phyloP scores from a whole-genome alignment of 2,113 vertebrate genomes.

The Nipponia nippon region DNA sequence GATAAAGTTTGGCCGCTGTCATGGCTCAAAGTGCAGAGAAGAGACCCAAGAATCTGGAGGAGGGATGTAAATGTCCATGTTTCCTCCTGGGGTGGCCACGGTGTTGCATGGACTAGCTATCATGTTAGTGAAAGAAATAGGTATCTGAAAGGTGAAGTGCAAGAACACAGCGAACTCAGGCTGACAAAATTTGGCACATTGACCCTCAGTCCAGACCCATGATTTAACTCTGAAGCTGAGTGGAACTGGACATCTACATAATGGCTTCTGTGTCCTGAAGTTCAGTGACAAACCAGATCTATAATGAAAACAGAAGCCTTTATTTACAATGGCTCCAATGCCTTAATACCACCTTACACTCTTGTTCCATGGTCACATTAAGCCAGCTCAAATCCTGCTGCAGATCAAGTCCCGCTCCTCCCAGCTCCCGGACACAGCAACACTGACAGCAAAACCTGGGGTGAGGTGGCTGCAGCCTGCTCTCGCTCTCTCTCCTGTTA shows the following conservation, averaged over 20 bases:
- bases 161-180: background rate
- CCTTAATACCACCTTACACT: background rate
- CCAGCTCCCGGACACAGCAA: fast-evolving
- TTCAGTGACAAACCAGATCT: background rate
- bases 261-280: background rate
- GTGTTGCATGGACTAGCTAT: background rate
- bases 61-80: background rate
- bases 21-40: background rate
- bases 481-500: fast-evolving
- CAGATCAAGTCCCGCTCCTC: background rate
- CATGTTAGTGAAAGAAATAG: background rate
- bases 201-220: background rate
- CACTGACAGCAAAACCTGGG: background rate
- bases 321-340: background rate
- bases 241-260: background rate
- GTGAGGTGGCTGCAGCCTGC: background rate
- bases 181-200: background rate
- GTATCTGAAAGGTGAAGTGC: background rate
- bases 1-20: background rate
- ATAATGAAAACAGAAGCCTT: background rate
- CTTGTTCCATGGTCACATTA: background rate
- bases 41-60: background rate
- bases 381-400: background rate
- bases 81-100: background rate
- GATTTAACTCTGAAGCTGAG: background rate